phyloP scores from a whole-genome alignment of 2,888 invertebrate species.

The Eremobia ochroleuca region DNA sequence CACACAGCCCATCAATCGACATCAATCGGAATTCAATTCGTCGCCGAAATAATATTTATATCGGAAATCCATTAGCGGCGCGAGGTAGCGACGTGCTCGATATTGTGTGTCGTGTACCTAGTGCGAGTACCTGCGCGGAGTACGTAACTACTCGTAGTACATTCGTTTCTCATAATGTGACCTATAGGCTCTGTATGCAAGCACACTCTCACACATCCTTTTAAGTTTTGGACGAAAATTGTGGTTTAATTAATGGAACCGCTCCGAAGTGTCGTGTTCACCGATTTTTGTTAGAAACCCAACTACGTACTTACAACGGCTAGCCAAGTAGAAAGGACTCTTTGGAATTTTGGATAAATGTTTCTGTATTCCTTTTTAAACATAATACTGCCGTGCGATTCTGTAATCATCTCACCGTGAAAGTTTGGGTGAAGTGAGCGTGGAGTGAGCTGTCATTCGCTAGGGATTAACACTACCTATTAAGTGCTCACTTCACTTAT shows the following conservation, averaged over 20 bases:
- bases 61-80: conserved; percentile 68
- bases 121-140: conserved; percentile 22
- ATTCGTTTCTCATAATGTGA: background rate
- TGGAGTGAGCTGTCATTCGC: no score
- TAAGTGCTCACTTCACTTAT: no score
- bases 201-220: background rate
- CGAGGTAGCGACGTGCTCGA: conserved; percentile 39
- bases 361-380: conserved; percentile 2
- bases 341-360: no score
- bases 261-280: background rate
- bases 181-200: background rate
- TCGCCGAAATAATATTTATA: conserved; percentile 68
- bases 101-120: conserved; percentile 27
- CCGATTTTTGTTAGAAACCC: background rate
- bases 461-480: no score
- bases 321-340: background rate
- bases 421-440: no score
- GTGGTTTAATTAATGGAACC: background rate
- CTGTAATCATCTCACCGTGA: no score
- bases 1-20: conserved; percentile 55
- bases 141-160: conserved; percentile 30
- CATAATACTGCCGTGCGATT: no score
- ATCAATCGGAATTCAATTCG: conserved; percentile 64
- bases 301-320: no score
- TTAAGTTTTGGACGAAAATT: background rate